phyloP scores from a whole-genome alignment of 1,140 invertebrate genomes.

The Dolichoris vasculosae region DNA sequence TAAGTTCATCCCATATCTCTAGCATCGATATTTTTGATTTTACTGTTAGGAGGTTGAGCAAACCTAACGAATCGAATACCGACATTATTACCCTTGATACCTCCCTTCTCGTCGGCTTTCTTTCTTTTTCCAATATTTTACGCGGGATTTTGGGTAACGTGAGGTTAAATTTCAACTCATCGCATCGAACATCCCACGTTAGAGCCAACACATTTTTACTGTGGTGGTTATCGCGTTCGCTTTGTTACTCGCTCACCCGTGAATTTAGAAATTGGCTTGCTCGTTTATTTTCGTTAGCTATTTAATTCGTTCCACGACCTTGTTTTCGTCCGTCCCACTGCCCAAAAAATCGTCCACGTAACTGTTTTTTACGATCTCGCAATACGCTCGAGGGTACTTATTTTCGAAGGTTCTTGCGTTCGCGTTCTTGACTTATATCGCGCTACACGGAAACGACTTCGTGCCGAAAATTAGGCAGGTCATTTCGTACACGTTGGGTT shows the following conservation, averaged over 20 bases:
- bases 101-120: background rate
- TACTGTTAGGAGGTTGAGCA: background rate
- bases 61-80: constrained; percentile 16
- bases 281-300: constrained; percentile 22
- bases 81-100: background rate
- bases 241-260: background rate
- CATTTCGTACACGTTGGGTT: constrained; percentile 57
- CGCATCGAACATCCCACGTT: background rate
- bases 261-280: background rate
- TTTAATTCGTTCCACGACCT: constrained; percentile 52
- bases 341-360: constrained; percentile 18
- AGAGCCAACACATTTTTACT: background rate
- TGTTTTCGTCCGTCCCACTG: constrained; percentile 38
- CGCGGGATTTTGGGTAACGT: background rate
- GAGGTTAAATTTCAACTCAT: background rate
- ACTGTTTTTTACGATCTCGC: background rate
- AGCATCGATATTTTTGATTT: background rate
- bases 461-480: constrained; percentile 64
- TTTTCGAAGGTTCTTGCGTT: constrained; percentile 41
- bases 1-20: background rate
- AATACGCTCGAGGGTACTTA: background rate
- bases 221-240: background rate
- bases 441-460: constrained; percentile 58
- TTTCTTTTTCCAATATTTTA: background rate
- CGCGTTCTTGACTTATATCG: constrained; percentile 57